phyloP scores from a whole-genome alignment of 2,888 invertebrate genomes.

The Amblyjoppa proteus region DNA sequence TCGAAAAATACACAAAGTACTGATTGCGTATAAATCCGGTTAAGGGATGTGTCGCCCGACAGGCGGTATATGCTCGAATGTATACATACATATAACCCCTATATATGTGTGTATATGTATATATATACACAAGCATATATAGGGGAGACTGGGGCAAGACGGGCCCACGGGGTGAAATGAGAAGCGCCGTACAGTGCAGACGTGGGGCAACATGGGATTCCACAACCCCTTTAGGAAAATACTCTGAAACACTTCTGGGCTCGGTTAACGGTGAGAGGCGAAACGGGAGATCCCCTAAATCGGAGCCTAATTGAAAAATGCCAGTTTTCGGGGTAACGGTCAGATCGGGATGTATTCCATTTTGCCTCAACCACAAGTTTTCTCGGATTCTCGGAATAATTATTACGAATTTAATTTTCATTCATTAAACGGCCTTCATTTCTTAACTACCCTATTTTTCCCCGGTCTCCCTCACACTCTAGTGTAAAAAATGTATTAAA shows the following conservation, averaged over 20 bases:
- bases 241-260: neutral
- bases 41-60: constrained; percentile 31
- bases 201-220: neutral
- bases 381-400: no score
- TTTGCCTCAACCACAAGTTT: no score
- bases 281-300: neutral
- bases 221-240: neutral
- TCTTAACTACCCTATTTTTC: no score
- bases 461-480: no score
- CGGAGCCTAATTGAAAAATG: neutral
- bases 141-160: neutral
- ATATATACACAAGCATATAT: no score
- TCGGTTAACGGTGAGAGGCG: neutral
- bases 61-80: constrained; percentile 12
- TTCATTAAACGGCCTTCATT: no score
- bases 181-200: neutral
- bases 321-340: no score
- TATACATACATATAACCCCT: neutral
- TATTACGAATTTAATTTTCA: no score
- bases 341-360: no score
- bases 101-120: no score
- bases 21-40: constrained; percentile 69
- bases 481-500: neutral
- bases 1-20: constrained; percentile 70
- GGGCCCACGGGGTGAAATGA: neutral